A percentile compares a stretch with the other conserved stretches of the same genome.
Conservation (phyloP, 2,888 invertebrate species). For the Aspidapion aeneum region DNA sequence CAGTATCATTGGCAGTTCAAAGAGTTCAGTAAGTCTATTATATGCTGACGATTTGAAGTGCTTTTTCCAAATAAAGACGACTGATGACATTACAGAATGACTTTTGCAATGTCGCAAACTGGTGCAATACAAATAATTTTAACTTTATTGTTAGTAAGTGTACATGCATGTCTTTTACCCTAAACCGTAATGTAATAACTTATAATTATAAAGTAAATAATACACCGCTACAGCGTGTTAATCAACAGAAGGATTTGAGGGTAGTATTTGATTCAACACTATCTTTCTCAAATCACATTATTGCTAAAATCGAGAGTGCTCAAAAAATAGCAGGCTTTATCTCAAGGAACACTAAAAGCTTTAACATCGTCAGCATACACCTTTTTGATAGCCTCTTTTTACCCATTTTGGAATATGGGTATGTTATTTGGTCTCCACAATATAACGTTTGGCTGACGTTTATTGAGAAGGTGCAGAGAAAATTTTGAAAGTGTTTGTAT, state of each 20-base stretch:
- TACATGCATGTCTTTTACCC: neutral
- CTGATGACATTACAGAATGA: too few relatives aligned
- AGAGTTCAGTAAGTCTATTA: neutral
- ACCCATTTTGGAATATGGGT: neutral
- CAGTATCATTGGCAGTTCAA: neutral
- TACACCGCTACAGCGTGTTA: neutral
- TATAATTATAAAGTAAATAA: neutral
- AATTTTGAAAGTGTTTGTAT: neutral
- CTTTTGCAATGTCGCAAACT: neutral
- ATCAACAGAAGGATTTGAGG: neutral
- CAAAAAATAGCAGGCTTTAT: neutral
- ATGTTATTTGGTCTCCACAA: neutral
- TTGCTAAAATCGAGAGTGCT: neutral
- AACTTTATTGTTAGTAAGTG: too few relatives aligned
- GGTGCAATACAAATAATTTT: neutral
- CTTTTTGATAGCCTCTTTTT: neutral
- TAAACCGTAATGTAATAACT: neutral
- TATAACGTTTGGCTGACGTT: neutral
- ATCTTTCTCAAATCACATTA: neutral
- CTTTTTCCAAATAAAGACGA: neutral
- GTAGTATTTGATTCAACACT: neutral
- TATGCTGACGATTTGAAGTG: neutral
- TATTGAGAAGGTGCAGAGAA: neutral
- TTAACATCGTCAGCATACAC: neutral
- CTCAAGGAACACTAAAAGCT: too few relatives aligned